Base-by-base conservation (phyloP, 2,113 vertebrate species). In the Steatornis caripensis region DNA sequence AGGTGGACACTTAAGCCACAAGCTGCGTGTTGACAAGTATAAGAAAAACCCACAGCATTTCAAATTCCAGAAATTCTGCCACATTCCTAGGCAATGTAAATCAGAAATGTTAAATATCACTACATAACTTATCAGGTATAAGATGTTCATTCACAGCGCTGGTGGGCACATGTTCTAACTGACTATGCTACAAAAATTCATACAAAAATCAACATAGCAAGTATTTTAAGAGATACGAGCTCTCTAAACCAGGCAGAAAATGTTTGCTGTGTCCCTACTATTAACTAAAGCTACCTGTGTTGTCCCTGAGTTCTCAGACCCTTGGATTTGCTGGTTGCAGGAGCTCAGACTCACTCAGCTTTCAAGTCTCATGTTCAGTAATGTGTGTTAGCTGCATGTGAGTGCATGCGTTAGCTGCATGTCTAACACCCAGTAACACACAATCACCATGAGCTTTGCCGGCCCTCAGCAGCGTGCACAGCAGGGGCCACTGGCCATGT, bases 401-500 rank as follows among this genome's bases (percentile, higher is more conserved):
- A 39, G 41, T 0, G 0, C 54, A 12, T 1, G 5, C 1, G 7
- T 8, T 12, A 68, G 20, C 41, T 43, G 14, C 1, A 2, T 3
- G 9, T 48, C 30, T 15, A 26, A 29, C 41, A 22, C 34, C 19
- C 41, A 22, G 39, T 3, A 54, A 66, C 51, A 81, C 48, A 37
- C 16, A 32, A 2, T 6, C 45, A 12, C 13, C 49, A 3, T 0
- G 0, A 11, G 34, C 37, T 2, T 9, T 21, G 48, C 62, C 72
- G 60, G 20, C 19, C 1, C 62, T 32, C 34, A 9, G 87, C 54
- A 54, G 34, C 0, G 1, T 2, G 12, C 43, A 54, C 1, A 1
- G n/a, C 48, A 0, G 0, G 12, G 16, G 17, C 17, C n/a, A 4
- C 30, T 5, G 45, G 9, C 15, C 8, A 7, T 2, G 0, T 0